Evolutionary conservation across 2,888 invertebrate genomes (phyloP).

Genomic region (Dryobota labecula): DNA sequence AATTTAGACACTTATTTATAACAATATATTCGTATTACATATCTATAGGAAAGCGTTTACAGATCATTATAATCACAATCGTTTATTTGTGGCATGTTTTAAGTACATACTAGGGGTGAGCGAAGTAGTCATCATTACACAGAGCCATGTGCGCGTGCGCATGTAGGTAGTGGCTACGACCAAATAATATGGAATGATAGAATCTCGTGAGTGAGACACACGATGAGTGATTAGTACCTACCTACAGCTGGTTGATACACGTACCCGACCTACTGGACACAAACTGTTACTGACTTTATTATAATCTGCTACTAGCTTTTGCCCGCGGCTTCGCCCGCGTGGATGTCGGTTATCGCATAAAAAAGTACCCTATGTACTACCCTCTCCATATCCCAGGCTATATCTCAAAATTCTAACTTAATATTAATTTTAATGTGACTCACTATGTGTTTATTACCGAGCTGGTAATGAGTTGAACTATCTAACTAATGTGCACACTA

Average conservation of each 20-base stretch:
- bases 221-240: background rate
- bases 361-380: too few relatives aligned
- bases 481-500: too few relatives aligned
- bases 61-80: constrained; percentile 68
- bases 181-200: background rate
- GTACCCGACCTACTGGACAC: background rate
- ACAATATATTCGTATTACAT: constrained; percentile 30
- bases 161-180: background rate
- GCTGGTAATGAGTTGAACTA: too few relatives aligned
- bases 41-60: constrained; percentile 54
- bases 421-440: too few relatives aligned
- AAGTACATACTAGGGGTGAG: constrained; percentile 52
- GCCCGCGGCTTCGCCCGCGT: too few relatives aligned
- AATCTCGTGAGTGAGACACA: background rate
- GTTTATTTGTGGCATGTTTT: constrained; percentile 54
- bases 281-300: background rate
- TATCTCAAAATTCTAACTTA: too few relatives aligned
- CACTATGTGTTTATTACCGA: too few relatives aligned
- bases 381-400: too few relatives aligned
- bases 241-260: constrained; percentile 9
- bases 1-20: constrained; percentile 28
- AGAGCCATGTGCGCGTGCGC: constrained; percentile 69
- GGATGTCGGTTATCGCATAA: too few relatives aligned
- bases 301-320: background rate
- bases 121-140: constrained; percentile 63